Conservation (phyloP, 2,888 invertebrate species). For the Dryadula phaetusa region DNA sequence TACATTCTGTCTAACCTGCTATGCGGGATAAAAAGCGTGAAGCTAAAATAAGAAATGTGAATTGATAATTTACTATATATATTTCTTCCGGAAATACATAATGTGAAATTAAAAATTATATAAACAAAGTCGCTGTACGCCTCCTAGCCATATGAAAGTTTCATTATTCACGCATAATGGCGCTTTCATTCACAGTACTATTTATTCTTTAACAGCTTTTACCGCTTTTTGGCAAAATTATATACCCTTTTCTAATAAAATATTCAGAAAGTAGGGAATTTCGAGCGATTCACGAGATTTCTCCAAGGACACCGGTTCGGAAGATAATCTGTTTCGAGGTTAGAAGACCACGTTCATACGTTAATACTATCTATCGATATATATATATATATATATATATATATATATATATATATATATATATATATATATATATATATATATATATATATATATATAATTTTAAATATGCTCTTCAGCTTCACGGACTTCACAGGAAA, state of each 20-base stretch:
- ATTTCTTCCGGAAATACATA: neutral
- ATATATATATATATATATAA: too few species aligned
- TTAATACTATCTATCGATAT: neutral
- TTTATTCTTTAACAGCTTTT: constrained; percentile 22
- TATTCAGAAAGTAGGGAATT: constrained; percentile 45
- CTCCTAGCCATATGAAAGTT: neutral
- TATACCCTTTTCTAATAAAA: constrained; percentile 43
- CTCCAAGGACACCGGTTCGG: constrained; percentile 44
- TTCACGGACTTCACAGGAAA: too few species aligned
- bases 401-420: too few species aligned
- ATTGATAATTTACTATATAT: too few species aligned
- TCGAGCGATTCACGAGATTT: constrained; percentile 46
- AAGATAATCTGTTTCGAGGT: constrained; percentile 37
- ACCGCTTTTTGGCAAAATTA: constrained; percentile 31
- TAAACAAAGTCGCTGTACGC: neutral
- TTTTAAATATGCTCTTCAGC: too few species aligned
- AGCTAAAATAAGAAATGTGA: too few species aligned
- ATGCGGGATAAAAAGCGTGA: too few species aligned
- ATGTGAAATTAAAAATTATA: neutral
- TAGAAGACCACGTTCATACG: constrained; percentile 16
- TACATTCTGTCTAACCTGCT: too few species aligned
- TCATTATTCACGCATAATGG: constrained; percentile 23
- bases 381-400: too few species aligned
- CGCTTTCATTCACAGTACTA: constrained; percentile 20
- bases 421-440: too few species aligned